Base-by-base conservation (phyloP, 1,140 invertebrate genomes). In the Kradibia gibbosae region DNA sequence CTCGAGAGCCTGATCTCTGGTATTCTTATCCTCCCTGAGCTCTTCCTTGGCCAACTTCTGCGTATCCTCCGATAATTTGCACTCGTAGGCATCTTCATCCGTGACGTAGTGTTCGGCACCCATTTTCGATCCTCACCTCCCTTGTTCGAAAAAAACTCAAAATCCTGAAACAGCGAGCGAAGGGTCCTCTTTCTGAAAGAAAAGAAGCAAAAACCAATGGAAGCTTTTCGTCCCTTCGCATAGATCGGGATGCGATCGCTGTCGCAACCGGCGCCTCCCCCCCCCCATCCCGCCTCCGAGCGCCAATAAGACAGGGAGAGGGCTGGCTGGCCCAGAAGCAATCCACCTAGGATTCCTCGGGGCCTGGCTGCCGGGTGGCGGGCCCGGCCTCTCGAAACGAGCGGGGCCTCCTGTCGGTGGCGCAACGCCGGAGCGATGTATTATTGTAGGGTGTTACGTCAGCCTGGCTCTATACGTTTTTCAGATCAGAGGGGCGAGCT, bases 1-100 rank as follows among this genome's bases (percentile, higher is more conserved):
- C 0, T 92, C 91, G 28, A 96, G 87, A 0, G 95, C 94, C 83
- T 95, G 93, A 42, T 93, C 92, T 31, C 95, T 91, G 1, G 92
- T 91, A 45, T 92, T 92, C n/a, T 93, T 92, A 28, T 94, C 94
- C 86, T 96, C 95, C 17, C 95, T 87, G 0, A 96, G 92, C 85
- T 96, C 94, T 15, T 93, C 91, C 86, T 93, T 93, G 5, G 95
- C 95, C 0, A 96, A 86, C 50, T 92, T 90, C 84, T 93, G 92
- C 0, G 93, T 93, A 25, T 95, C 94, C 36, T 87, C 87, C 1
- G 93, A 92, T 36, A 95, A 88, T 10, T 89, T 86, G 84, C 93
- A 95, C 15, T 90, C 88, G 86, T 95, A 95, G 7, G 92, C 91
- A 80, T 95, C 94, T 0, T 92, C 91, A 45, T 92, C 90, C 8